Percentiles rank a stretch among this genome's conserved stretches.
These are phyloP conservation scores for Carlito syrichta DNA, from an alignment of 2,113 vertebrate genomes.

Conservation along the genomic window DNA sequence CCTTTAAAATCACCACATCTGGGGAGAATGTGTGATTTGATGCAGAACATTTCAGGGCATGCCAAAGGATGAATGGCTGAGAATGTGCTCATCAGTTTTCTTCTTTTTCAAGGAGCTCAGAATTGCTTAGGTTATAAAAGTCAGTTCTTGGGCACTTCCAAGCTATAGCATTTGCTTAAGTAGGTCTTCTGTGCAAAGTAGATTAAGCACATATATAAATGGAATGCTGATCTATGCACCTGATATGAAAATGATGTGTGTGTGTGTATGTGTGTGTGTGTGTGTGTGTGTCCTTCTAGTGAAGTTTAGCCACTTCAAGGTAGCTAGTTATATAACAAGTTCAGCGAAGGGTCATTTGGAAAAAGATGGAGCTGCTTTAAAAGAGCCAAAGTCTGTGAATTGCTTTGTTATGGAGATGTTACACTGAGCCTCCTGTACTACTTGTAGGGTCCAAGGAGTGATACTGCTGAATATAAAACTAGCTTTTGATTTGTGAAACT, in stretches of 20 bases:
- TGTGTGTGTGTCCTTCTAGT: background rate
- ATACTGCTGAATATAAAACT: slow-evolving; percentile 9
- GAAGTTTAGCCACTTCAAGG: slow-evolving; percentile 61
- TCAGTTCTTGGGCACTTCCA: slow-evolving; percentile 41
- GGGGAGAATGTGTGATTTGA: slow-evolving; percentile 65
- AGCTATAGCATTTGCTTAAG: slow-evolving; percentile 36
- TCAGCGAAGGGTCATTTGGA: slow-evolving; percentile 51
- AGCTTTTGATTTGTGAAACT: slow-evolving; percentile 46
- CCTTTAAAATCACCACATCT: slow-evolving; percentile 65
- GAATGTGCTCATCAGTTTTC: slow-evolving; percentile 43
- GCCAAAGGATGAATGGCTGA: slow-evolving; percentile 27
- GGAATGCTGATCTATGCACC: slow-evolving; percentile 46
- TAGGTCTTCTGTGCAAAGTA: slow-evolving; percentile 58
- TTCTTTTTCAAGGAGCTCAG: slow-evolving; percentile 51
- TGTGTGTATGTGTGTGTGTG: background rate
- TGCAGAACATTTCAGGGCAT: slow-evolving; percentile 53
- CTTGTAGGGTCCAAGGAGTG: background rate
- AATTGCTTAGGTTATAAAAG: slow-evolving; percentile 53
- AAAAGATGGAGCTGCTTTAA: slow-evolving; percentile 65
- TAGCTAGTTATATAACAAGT: slow-evolving; percentile 40
- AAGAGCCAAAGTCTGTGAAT: background rate
- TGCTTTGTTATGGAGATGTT: background rate
- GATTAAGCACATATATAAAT: slow-evolving; percentile 36
- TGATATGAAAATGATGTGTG: slow-evolving; percentile 13
- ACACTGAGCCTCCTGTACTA: background rate